These are phyloP conservation scores for Stomorhina lunata DNA, from an alignment of 2,888 invertebrate genomes.

Conservation along the genomic window DNA sequence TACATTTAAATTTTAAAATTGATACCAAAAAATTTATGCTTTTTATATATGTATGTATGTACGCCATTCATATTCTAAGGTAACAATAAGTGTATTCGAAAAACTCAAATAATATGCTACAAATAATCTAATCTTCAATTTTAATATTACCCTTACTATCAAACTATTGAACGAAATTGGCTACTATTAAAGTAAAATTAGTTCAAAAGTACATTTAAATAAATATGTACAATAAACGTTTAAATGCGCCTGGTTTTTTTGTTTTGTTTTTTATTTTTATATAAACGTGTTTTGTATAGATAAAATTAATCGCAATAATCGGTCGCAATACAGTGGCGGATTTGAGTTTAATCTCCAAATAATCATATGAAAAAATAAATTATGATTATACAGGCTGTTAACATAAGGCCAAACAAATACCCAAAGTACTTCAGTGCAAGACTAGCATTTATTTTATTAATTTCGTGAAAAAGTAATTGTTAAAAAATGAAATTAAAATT, in stretches of 20 bases:
- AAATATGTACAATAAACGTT: background rate
- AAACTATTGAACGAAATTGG: background rate
- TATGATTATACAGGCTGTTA: background rate
- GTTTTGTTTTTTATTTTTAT: background rate
- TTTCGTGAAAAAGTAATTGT: background rate
- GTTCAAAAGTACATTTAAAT: no score
- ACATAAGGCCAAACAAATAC: slow-evolving; percentile 1
- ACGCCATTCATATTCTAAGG: no score
- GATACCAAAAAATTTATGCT: no score
- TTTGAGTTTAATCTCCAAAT: slow-evolving; percentile 8
- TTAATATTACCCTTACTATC: background rate
- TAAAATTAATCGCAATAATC: background rate
- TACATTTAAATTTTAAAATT: no score
- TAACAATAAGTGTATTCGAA: no score
- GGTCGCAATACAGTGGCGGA: background rate
- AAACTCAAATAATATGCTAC: background rate
- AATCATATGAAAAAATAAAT: background rate
- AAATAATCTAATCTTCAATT: background rate
- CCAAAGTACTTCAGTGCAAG: slow-evolving; percentile 21
- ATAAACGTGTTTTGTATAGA: no score
- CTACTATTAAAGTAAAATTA: background rate
- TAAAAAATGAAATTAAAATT: slow-evolving; percentile 34
- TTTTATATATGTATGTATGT: no score
- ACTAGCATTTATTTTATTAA: slow-evolving; percentile 1
- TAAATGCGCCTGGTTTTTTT: no score